Evolutionary conservation across 2,797 vertebrate species (phyloP).

Genomic region (Aselliscus stoliczkanus): DNA sequence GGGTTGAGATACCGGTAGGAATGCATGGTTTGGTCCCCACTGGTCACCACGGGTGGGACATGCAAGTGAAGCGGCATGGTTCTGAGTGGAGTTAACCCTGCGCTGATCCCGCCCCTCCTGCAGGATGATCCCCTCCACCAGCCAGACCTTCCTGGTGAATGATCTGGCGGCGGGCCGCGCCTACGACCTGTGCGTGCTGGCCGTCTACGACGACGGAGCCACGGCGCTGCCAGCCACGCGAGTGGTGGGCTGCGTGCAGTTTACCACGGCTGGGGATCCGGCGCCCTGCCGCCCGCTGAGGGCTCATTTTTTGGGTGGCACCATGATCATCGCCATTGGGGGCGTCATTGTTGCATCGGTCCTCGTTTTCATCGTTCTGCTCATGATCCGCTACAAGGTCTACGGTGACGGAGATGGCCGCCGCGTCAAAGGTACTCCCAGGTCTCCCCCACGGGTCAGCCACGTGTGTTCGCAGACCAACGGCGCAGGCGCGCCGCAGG

Average conservation of each 20-base stretch:
- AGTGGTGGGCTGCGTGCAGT: constrained; percentile 92
- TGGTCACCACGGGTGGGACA: background rate
- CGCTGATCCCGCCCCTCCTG: background rate
- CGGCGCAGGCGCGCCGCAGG: constrained; percentile 79
- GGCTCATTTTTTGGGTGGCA: constrained; percentile 93
- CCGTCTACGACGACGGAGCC: constrained; percentile 92
- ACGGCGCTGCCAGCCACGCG: constrained; percentile 89
- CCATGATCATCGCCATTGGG: constrained; percentile 97
- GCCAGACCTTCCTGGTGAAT: constrained; percentile 92
- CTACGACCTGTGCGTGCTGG: constrained; percentile 91
- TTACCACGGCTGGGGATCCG: constrained; percentile 87
- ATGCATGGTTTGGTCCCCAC: background rate
- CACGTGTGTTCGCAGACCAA: constrained; percentile 90
- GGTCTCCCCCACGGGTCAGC: constrained; percentile 76
- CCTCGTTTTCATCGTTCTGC: constrained; percentile 95
- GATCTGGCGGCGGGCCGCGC: constrained; percentile 91
- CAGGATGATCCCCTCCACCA: constrained; percentile 94
- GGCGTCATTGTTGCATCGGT: constrained; percentile 95
- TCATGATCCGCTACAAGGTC: constrained; percentile 96
- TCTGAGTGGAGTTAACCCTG: background rate
- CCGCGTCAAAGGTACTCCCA: constrained; percentile 78
- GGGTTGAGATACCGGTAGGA: background rate
- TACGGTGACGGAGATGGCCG: constrained; percentile 86
- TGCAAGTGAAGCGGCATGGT: background rate
- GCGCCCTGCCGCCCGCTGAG: constrained; percentile 90